Percentiles rank a stretch among this genome's conserved stretches.
Conservation (phyloP, 1,140 invertebrate species). For the Lucilia cuprina region DNA sequence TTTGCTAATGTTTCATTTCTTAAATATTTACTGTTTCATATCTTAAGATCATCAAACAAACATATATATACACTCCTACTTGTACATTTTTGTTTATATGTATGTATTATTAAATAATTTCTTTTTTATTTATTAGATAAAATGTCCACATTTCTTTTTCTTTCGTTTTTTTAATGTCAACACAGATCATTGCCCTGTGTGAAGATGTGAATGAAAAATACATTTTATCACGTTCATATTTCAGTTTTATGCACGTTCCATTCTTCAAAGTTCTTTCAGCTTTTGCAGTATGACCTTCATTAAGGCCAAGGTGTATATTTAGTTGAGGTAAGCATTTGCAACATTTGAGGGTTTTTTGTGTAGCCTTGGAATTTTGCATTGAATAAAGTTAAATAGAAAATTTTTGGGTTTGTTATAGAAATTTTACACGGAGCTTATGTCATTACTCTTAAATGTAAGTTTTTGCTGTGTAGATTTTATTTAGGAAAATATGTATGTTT, state of each 20-base stretch:
- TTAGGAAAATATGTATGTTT: too few species aligned
- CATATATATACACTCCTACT: too few species aligned
- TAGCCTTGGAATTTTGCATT: too few species aligned
- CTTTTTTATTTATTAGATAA: conserved; percentile 4
- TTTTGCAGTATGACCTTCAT: neutral
- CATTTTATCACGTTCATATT: conserved; percentile 11
- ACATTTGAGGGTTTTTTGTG: neutral
- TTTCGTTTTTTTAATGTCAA: conserved; percentile 1
- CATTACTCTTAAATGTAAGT: too few species aligned
- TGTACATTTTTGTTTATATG: neutral
- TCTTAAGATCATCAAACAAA: too few species aligned
- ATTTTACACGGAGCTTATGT: too few species aligned
- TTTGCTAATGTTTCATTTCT: too few species aligned
- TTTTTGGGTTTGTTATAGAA: too few species aligned
- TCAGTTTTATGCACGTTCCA: neutral
- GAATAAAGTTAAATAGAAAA: too few species aligned
- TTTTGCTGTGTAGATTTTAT: too few species aligned
- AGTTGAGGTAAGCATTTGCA: neutral
- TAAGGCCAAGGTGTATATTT: neutral
- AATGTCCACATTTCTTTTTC: neutral
- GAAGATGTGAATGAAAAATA: neutral
- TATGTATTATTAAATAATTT: neutral
- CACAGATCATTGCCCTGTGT: conserved; percentile 6
- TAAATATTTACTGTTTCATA: too few species aligned
- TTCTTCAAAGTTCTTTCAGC: conserved; percentile 5